phyloP scores from a whole-genome alignment of 2,797 vertebrate species.

The Taeniopygia guttata region DNA sequence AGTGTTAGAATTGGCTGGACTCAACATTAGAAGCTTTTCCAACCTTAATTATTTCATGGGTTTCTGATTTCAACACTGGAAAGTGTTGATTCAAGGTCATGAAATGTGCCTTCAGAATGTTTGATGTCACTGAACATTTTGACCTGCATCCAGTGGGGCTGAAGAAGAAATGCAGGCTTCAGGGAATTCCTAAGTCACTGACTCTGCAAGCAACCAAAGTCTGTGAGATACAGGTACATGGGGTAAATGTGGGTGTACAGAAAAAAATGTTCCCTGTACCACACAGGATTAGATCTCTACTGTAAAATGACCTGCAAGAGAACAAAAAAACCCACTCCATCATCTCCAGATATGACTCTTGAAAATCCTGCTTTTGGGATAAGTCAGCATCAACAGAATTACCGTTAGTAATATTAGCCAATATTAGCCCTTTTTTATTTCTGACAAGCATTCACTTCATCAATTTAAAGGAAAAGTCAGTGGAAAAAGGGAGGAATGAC shows the following conservation, averaged over 20 bases:
- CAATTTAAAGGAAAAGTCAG: conserved; percentile 29
- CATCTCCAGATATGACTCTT: background rate
- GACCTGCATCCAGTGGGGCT: background rate
- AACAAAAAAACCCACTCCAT: fast-evolving
- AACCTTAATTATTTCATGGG: background rate
- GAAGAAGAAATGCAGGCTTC: background rate
- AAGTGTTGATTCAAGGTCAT: background rate
- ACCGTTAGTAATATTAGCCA: background rate
- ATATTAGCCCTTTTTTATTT: background rate
- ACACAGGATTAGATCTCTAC: background rate
- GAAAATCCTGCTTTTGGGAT: background rate
- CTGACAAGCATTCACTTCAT: background rate
- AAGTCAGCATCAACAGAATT: background rate
- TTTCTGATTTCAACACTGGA: background rate
- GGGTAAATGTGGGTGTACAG: fast-evolving
- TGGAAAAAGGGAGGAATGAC: background rate
- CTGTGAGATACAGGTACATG: background rate
- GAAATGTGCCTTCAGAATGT: background rate
- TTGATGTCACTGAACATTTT: background rate
- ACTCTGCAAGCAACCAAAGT: background rate
- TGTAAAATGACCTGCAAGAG: background rate
- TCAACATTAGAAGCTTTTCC: background rate
- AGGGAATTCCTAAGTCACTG: background rate
- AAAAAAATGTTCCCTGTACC: background rate
- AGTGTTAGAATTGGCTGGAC: background rate